A percentile compares a stretch with the other conserved stretches of the same genome.
phyloP scores from a whole-genome alignment of 1,140 invertebrate species.

The Zaprionus inermis region DNA sequence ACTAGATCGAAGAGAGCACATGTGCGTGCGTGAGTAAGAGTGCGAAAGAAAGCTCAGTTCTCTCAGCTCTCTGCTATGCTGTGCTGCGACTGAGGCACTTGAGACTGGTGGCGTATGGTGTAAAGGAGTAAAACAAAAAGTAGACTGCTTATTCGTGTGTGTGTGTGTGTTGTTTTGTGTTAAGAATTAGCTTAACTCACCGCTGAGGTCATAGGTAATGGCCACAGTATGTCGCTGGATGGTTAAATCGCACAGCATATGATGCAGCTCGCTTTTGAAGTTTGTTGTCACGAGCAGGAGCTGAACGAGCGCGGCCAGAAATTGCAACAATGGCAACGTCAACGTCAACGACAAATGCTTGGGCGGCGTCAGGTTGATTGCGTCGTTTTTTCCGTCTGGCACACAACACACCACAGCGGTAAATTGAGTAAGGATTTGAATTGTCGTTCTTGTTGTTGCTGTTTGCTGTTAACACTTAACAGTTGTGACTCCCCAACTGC shows the following conservation, averaged over 20 bases:
- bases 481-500: neutral
- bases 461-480: slow-evolving; percentile 1
- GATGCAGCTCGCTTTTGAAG: slow-evolving; percentile 57
- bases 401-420: slow-evolving; percentile 41
- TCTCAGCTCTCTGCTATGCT: neutral
- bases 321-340: slow-evolving; percentile 46
- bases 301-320: slow-evolving; percentile 53
- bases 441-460: neutral
- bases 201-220: slow-evolving; percentile 66
- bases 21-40: neutral
- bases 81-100: neutral
- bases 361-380: slow-evolving; percentile 60
- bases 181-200: slow-evolving; percentile 42
- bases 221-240: slow-evolving; percentile 63
- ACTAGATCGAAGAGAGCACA: neutral
- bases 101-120: neutral
- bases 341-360: slow-evolving; percentile 51
- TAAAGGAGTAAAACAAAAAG: neutral
- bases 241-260: slow-evolving; percentile 63
- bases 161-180: slow-evolving; percentile 5
- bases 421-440: slow-evolving; percentile 15
- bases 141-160: neutral
- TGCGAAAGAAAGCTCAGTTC: neutral
- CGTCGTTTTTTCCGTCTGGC: slow-evolving; percentile 43
- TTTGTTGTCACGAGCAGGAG: slow-evolving; percentile 57